Base-by-base conservation (phyloP, 2,113 vertebrate genomes). In the Chlamydotis undulata region DNA sequence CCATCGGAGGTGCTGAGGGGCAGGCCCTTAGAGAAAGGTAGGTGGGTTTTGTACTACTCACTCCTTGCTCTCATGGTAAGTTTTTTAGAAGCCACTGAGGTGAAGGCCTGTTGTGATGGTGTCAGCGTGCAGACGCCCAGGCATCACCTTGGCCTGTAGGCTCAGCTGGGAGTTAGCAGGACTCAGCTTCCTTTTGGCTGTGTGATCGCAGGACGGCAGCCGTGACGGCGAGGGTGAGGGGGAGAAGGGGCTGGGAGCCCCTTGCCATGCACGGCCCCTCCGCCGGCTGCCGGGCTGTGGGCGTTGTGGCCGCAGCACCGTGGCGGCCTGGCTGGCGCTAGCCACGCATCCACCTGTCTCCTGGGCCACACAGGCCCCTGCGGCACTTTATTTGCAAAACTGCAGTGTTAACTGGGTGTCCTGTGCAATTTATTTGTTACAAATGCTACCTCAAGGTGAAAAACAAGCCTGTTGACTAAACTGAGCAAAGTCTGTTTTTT, bases 381-480 rank as follows among this genome's bases (percentile, higher is more conserved):
- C 19, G 2, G 18, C 14, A 3, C 53, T 89, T 91, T 67, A 14
- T 29, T 65, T 68, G 37, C 76, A 80, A 82, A 80, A 74, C 8
- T 2, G 12, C 56, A 37, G 43, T 8, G 18, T 85, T 75, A 31
- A 21, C 57, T 29, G 64, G 13, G 64, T 71, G 60, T 95, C 70
- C 77, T 22, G 17, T 16, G 19, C 78, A 74, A 91, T 88, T 77
- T 96, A 59, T 90, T 95, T 29, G 9, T 97, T 91, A 74, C 84
- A 91, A 89, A 65, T 61, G 61, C 96, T 98, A 97, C 96, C 96
- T 98, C 95, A 96, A 95, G 83, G 86, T 83, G 67, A 91, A 80
- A 56, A 47, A 64, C 1, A 4, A 82, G 52, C 45, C 87, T 47
- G 56, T 69, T 94, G 76, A 56, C 60, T 82, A 65, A 81, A 61